phyloP scores from a whole-genome alignment of 2,888 invertebrate genomes.

The Octodonta nipae region DNA sequence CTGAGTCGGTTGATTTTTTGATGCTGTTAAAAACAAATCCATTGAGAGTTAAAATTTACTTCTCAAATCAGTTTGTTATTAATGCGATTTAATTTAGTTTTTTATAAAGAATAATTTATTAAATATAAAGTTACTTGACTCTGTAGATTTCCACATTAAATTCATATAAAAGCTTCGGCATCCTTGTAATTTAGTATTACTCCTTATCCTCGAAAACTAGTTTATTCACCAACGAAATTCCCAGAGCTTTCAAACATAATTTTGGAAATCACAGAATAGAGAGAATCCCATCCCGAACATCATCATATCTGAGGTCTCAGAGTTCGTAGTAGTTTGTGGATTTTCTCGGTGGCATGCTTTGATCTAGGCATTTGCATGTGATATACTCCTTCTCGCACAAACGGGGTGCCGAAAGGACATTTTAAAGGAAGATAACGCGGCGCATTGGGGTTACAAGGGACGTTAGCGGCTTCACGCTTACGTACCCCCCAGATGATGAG shows the following conservation, averaged over 20 bases:
- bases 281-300: constrained; percentile 1
- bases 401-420: constrained; percentile 2
- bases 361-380: constrained; percentile 28
- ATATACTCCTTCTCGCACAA: constrained; percentile 21
- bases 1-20: no score
- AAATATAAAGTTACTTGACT: no score
- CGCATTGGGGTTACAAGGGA: background rate
- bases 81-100: no score
- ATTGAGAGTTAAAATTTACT: no score
- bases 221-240: constrained; percentile 1
- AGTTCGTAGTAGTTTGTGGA: constrained; percentile 13
- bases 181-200: no score
- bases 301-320: constrained; percentile 1
- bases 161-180: no score
- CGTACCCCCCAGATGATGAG: no score
- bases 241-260: constrained; percentile 7
- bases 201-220: no score
- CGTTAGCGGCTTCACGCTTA: constrained; percentile 2
- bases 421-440: constrained; percentile 2
- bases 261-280: constrained; percentile 13
- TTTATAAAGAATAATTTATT: no score
- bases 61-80: no score
- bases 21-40: no score
- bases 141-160: no score
- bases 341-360: constrained; percentile 20